Evolutionary conservation across 2,113 vertebrate species (phyloP).

Genomic region (Actinemys pallida): DNA sequence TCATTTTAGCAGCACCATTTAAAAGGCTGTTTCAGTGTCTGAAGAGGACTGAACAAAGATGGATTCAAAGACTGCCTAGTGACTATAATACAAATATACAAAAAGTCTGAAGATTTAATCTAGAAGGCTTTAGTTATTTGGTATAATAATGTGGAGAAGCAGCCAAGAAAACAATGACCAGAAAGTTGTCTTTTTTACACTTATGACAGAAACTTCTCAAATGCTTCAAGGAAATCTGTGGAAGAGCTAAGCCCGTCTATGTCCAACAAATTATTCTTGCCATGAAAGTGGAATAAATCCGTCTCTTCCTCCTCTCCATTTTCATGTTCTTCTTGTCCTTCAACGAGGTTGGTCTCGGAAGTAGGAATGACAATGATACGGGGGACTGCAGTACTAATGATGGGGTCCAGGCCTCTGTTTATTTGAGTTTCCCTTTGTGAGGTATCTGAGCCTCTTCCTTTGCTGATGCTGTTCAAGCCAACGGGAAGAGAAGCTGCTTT

Average conservation of each 20-base stretch:
- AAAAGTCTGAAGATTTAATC: slow-evolving; percentile 31
- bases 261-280: slow-evolving; percentile 71
- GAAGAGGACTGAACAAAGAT: slow-evolving; percentile 41
- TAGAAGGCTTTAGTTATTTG: slow-evolving; percentile 54
- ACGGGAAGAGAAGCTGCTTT: slow-evolving; percentile 69
- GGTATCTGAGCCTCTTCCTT: not conserved
- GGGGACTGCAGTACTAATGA: slow-evolving; percentile 49
- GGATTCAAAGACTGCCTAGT: slow-evolving; percentile 54
- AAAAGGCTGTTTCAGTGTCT: slow-evolving; percentile 33
- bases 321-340: slow-evolving; percentile 7
- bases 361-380: slow-evolving; percentile 76
- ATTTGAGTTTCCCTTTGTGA: not conserved
- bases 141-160: slow-evolving; percentile 46
- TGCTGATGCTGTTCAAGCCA: slow-evolving; percentile 52
- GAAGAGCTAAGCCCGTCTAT: slow-evolving; percentile 70
- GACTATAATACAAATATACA: slow-evolving; percentile 34
- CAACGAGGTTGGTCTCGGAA: slow-evolving; percentile 70
- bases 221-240: slow-evolving; percentile 66
- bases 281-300: slow-evolving; percentile 52
- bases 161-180: slow-evolving; percentile 51
- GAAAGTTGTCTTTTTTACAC: slow-evolving; percentile 33
- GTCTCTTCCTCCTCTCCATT: slow-evolving; percentile 38
- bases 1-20: slow-evolving; percentile 39
- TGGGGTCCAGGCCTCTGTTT: slow-evolving; percentile 35
- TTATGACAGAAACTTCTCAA: slow-evolving; percentile 76